Percentiles rank a stretch among this genome's conserved stretches.
These are phyloP conservation scores for Hemicentrotus pulcherrimus DNA, from an alignment of 35 echinoderm and acorn worm genomes.

Conservation along the genomic window DNA sequence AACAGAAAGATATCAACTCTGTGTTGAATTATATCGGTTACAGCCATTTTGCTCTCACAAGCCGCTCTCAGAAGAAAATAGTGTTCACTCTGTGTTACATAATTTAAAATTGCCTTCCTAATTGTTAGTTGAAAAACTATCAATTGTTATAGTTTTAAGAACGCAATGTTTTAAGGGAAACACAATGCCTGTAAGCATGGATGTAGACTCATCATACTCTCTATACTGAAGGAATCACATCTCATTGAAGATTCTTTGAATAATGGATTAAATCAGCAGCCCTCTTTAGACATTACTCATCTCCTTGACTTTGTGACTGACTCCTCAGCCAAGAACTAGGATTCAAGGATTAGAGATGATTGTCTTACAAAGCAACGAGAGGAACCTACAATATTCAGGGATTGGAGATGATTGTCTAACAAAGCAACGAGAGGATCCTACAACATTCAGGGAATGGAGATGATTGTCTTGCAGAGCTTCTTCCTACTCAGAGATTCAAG, in stretches of 20 bases:
- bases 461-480: no score
- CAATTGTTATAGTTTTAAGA: not conserved
- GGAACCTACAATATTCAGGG: not conserved
- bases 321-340: not conserved
- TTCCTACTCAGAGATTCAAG: no score
- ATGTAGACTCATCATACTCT: not conserved
- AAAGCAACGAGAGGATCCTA: no score
- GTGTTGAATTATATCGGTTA: no score
- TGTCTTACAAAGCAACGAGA: no score
- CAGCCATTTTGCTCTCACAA: no score
- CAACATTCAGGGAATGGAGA: no score
- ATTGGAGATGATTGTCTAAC: not conserved
- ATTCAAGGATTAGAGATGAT: not conserved
- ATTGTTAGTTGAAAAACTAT: no score
- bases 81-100: no score
- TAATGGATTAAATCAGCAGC: not conserved
- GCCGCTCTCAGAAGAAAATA: no score
- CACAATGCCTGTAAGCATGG: not conserved
- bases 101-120: no score
- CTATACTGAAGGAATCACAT: not conserved
- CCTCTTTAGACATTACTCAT: not conserved
- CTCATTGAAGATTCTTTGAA: not conserved
- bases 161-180: not conserved
- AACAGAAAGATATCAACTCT: no score
- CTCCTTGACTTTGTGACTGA: not conserved